A percentile compares a stretch with the other conserved stretches of the same genome.
Evolutionary conservation across 1,140 invertebrate species (phyloP).

Genomic region (Cydia amplana): DNA sequence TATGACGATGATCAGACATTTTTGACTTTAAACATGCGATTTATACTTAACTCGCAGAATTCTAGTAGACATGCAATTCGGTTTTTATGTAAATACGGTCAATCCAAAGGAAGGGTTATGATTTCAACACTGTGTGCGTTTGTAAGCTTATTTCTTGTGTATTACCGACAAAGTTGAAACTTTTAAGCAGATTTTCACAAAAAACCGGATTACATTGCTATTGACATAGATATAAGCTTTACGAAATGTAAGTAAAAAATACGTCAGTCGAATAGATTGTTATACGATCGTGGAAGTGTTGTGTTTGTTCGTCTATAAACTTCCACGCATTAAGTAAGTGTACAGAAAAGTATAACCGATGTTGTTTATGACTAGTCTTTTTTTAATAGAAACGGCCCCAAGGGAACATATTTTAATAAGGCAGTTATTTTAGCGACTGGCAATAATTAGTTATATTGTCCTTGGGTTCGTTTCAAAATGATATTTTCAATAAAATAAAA

Average conservation of each 20-base stretch:
- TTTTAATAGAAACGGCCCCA: slow-evolving; percentile 46
- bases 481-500: slow-evolving; percentile 64
- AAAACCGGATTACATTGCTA: not conserved
- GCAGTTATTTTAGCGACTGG: slow-evolving; percentile 40
- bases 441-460: slow-evolving; percentile 44
- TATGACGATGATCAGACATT: not conserved
- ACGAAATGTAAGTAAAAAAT: not conserved
- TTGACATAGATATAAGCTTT: not conserved
- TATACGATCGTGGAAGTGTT: not conserved
- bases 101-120: too few relatives aligned
- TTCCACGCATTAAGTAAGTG: slow-evolving; percentile 34
- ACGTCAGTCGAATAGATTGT: not conserved
- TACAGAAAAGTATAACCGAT: slow-evolving; percentile 41
- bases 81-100: not conserved
- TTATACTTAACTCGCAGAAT: not conserved
- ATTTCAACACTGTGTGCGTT: too few relatives aligned
- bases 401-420: slow-evolving; percentile 44
- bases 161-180: not conserved
- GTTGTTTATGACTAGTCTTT: slow-evolving; percentile 61
- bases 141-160: not conserved
- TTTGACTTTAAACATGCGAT: too few relatives aligned
- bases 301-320: not conserved
- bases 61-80: not conserved
- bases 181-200: not conserved
- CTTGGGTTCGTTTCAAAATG: slow-evolving; percentile 41